Evolutionary conservation across 92 coral and sea anemone species (phyloP), one percentile per base, ranked within the genome.

Genomic region (Hydrozoanthus gracilis): DNA sequence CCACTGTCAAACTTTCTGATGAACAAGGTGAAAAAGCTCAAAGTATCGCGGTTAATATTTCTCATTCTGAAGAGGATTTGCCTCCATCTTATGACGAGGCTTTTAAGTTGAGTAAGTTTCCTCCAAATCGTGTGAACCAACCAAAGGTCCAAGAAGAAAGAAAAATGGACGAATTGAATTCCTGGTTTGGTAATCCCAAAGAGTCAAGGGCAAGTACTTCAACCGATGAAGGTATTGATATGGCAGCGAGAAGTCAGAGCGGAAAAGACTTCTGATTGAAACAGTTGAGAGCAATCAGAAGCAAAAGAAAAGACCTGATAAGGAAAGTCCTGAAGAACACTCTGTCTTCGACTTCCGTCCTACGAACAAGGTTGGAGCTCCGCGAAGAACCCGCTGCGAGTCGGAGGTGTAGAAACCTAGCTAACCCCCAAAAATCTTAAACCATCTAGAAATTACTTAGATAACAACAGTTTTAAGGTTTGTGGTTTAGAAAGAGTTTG

Each of bases 21-120:
- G 47, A n/a, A 51, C 61, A 60, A 4, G 61, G 11, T 75, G 61
- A 75, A 51, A 15, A 20, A 51, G 8, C 45, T 4, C 79, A 51
- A 27, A 27, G 39, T 27, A 27, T 27, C 9, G 45, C 35, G 3
- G 64, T 50, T 10, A 13, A 50, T 45, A 75, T 11, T 61, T 4
- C 72, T n/a, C 84, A 5, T 12, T 71, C 46, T 45, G 51, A 47
- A 47, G 55, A 17, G 2, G 71, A 56, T 58, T 12, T 60, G 9
- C 83, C 83, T 46, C 83, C 83, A 5, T 79, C 83, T 12, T 79
- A 79, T 8, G 83, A 79, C 27, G 83, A 79, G 18, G 72, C 84
- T 15, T 45, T 79, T 10, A 79, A 79, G 72, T 17, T 60, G 72
- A 79, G 55, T 7, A 64, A 62, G 27, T 39, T 6, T 0, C 8